phyloP scores from a whole-genome alignment of 2,888 invertebrate genomes.

The Arrhopalites spinosus region DNA sequence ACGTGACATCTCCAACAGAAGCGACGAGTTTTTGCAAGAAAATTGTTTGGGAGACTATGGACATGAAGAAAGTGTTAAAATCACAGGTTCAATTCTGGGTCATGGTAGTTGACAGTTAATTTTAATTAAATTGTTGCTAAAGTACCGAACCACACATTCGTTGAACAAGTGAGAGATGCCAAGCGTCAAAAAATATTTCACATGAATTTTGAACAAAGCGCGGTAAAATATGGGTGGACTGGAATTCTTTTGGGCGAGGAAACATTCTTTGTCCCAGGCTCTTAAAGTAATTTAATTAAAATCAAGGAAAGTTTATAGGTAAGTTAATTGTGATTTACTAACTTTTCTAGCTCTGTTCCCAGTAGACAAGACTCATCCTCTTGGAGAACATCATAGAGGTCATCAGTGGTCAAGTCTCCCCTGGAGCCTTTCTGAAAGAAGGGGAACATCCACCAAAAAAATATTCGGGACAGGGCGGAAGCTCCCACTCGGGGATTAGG shows the following conservation, averaged over 20 bases:
- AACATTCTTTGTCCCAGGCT: too few species aligned
- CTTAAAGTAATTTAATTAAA: too few species aligned
- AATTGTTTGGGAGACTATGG: conserved; percentile 70
- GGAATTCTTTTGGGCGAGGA: too few species aligned
- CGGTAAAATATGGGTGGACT: too few species aligned
- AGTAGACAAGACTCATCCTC: conserved; percentile 71
- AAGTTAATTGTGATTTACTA: too few species aligned
- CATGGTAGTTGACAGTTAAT: too few species aligned
- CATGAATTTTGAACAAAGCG: too few species aligned
- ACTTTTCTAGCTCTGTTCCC: conserved; percentile 73
- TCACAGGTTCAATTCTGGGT: too few species aligned
- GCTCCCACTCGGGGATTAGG: conserved; percentile 66
- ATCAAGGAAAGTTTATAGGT: too few species aligned
- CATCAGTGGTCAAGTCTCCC: conserved; percentile 73
- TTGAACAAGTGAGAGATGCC: conserved; percentile 61
- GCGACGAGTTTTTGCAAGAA: conserved; percentile 69
- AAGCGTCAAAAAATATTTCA: too few species aligned
- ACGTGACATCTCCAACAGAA: conserved; percentile 62
- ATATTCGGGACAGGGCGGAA: conserved; percentile 67
- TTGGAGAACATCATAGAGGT: conserved; percentile 73
- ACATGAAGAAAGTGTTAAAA: not conserved
- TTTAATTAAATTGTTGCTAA: too few species aligned
- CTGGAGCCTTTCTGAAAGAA: conserved; percentile 76
- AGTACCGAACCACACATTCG: conserved; percentile 60
- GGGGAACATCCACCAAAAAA: conserved; percentile 77